These are phyloP conservation scores for Falco peregrinus DNA, from an alignment of 2,797 vertebrate genomes.

Conservation along the genomic window DNA sequence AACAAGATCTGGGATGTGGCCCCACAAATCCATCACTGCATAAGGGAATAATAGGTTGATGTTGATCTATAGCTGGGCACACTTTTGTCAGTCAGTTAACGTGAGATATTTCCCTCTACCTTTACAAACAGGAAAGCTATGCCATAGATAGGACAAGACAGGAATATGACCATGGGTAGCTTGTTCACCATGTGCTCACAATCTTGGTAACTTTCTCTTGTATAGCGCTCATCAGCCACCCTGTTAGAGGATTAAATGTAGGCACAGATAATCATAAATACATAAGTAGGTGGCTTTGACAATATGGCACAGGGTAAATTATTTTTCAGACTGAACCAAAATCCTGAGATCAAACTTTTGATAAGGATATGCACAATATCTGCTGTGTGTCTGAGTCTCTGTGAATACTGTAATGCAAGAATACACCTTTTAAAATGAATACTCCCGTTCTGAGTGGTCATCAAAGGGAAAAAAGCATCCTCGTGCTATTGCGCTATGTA, in stretches of 20 bases:
- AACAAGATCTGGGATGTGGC: neutral
- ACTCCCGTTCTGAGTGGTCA: neutral
- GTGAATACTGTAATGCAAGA: neutral
- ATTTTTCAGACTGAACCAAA: neutral
- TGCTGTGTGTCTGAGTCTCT: neutral
- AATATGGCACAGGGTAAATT: neutral
- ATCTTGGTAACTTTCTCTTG: neutral
- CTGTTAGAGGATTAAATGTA: neutral
- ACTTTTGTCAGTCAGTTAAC: neutral
- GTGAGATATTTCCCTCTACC: neutral
- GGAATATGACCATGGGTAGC: too few relatives aligned
- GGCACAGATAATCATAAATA: neutral
- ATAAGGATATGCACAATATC: neutral
- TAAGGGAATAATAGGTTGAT: neutral
- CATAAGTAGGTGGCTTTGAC: neutral
- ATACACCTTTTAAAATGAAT: neutral
- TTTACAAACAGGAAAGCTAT: neutral
- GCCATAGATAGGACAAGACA: neutral
- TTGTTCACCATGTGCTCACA: neutral
- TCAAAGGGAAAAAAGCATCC: neutral
- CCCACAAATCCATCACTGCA: neutral
- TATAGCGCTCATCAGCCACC: neutral
- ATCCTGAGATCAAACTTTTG: neutral
- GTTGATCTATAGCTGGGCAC: neutral
- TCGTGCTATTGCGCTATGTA: fast-evolving